Evolutionary conservation across 2,113 vertebrate genomes (phyloP), one percentile per base, ranked within the genome.

Genomic region (Rhinogobius similis): DNA sequence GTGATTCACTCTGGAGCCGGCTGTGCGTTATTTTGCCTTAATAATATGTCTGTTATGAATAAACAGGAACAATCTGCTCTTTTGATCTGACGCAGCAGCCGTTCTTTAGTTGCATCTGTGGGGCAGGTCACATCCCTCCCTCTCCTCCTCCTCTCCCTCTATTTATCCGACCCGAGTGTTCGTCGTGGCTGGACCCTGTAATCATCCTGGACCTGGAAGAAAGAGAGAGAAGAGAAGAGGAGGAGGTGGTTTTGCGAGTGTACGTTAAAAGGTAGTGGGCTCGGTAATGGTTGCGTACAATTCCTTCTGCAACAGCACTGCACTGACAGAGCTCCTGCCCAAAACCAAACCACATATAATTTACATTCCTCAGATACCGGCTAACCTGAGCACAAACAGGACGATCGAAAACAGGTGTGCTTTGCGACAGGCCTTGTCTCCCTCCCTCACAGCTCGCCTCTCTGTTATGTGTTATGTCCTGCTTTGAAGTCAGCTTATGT

Each of bases 321-420:
- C 73, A 46, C 73, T 76, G 66, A 81, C 78, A 73, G 65, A 78
- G 73, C 78, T 70, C 84, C 75, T 84, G 70, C 77, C 68, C 75
- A 77, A 84, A 55, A 80, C 76, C 61, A 87, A 89, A 90, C 82
- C 85, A 83, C 88, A 79, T 91, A 78, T 91, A 91, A 93, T 93
- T 93, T 92, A 89, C 90, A 92, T 93, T 93, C 92, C 82, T 88
- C 67, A 78, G 83, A 90, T 92, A 81, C 86, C 89, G 80, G 83
- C 88, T 80, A 87, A 91, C 87, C 83, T 89, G 84, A 87, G 82
- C 83, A 75, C 84, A 90, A 89, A 90, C 84, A 87, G 84, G 62
- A 69, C 78, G 70, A 90, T 90, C 26, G 26, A 87, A 92, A 92
- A 86, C 91, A 92, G 90, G 92, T 93, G 90, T 91, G 90, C 83